Conservation (phyloP, 2,888 invertebrate species). For the Ferdinandea cuprea region DNA sequence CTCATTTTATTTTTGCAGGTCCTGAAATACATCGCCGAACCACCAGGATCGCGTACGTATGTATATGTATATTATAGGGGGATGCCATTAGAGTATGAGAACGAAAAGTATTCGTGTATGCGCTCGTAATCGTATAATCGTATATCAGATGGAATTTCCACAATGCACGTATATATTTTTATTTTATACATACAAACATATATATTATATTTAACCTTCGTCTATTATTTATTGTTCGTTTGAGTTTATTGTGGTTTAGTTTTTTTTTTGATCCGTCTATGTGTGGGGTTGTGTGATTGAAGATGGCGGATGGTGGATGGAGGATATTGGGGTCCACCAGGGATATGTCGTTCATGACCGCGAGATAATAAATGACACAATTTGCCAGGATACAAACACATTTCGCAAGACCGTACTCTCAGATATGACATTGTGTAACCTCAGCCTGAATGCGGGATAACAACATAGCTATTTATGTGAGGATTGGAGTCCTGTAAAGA, state of each 20-base stretch:
- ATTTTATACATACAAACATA: no score
- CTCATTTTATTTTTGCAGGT: constrained; percentile 57
- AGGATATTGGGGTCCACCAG: constrained; percentile 20
- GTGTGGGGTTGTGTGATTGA: not conserved
- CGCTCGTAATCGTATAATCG: constrained; percentile 65
- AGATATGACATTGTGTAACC: constrained; percentile 65
- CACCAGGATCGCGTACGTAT: not conserved
- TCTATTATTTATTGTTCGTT: constrained; percentile 65
- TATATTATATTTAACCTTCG: constrained; percentile 56
- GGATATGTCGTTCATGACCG: constrained; percentile 66
- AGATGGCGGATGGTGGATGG: not conserved
- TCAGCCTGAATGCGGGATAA: constrained; percentile 49
- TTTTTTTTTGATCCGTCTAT: constrained; percentile 12
- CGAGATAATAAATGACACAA: constrained; percentile 69
- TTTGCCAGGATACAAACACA: constrained; percentile 65
- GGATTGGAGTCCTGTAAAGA: constrained; percentile 1
- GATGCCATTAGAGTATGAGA: not conserved
- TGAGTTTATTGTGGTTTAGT: constrained; percentile 61
- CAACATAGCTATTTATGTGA: constrained; percentile 15
- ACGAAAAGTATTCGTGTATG: constrained; percentile 10
- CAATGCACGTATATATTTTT: not conserved
- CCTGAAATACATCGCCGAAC: constrained; percentile 16
- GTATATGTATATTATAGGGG: not conserved
- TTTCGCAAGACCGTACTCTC: constrained; percentile 59
- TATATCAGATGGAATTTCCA: constrained; percentile 53